Conservation (phyloP, 2,797 vertebrate species). For the Anomalospiza imberbis region DNA sequence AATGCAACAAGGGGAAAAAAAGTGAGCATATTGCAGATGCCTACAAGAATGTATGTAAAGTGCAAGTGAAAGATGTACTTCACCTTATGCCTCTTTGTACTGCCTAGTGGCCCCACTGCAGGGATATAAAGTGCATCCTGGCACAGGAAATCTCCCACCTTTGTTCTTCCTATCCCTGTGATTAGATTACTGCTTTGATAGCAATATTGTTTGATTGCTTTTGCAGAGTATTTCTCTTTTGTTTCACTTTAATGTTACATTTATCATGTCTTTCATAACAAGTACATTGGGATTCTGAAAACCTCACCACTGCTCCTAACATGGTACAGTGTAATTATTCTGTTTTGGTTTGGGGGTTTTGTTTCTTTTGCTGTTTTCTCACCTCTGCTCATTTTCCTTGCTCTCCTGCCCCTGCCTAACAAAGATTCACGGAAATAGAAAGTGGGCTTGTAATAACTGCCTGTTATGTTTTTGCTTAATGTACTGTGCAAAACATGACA, state of each 20-base stretch:
- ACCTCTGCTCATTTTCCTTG: neutral
- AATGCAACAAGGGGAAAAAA: too few relatives aligned
- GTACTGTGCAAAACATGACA: conserved; percentile 48
- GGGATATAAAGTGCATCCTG: too few relatives aligned
- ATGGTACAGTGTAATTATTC: neutral
- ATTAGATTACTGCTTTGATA: neutral
- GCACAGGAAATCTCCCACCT: neutral
- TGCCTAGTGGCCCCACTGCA: too few relatives aligned
- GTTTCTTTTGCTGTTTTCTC: neutral
- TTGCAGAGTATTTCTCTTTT: neutral
- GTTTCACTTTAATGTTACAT: neutral
- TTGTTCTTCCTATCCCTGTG: neutral
- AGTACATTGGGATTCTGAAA: neutral
- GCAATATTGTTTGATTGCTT: neutral
- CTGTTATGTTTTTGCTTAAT: conserved; percentile 51
- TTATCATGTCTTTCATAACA: neutral
- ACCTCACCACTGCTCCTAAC: neutral
- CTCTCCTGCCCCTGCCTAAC: neutral
- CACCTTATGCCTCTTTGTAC: too few relatives aligned
- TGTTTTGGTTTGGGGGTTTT: neutral
- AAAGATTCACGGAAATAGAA: conserved; percentile 32
- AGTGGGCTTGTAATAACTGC: conserved; percentile 11
- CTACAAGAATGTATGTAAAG: too few relatives aligned
- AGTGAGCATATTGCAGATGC: too few relatives aligned
- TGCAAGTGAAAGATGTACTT: too few relatives aligned